A percentile compares a stretch with the other conserved stretches of the same genome.
Evolutionary conservation across 2,113 vertebrate genomes (phyloP).

Genomic region (Larimichthys polyactis): DNA sequence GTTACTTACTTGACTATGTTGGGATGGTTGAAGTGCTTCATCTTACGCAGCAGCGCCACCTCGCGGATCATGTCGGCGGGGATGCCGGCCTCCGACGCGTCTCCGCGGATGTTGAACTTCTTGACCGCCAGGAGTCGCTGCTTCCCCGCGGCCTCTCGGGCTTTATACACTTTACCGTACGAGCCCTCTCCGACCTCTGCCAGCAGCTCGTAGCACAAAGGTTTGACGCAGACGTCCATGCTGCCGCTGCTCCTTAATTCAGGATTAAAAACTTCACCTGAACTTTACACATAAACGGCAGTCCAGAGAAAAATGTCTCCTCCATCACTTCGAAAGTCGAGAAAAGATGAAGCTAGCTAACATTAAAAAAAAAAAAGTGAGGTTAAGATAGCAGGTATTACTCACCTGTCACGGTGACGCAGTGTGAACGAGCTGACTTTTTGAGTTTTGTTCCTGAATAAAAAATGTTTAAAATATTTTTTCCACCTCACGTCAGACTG

Average conservation of each 20-base stretch:
- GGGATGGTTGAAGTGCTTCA: constrained; percentile 81
- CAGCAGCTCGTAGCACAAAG: constrained; percentile 78
- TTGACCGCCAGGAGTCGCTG: constrained; percentile 84
- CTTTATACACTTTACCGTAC: constrained; percentile 84
- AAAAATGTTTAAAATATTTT: too few relatives aligned
- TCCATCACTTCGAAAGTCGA: too few relatives aligned
- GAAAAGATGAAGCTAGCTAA: constrained; percentile 25
- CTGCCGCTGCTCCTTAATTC: background rate
- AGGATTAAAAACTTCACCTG: background rate
- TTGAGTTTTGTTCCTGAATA: too few relatives aligned
- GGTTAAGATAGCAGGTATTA: constrained; percentile 11
- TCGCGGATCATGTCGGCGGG: constrained; percentile 84
- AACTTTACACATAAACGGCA: background rate
- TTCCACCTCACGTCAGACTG: constrained; percentile 32
- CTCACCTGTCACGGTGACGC: too few relatives aligned
- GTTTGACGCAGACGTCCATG: constrained; percentile 59
- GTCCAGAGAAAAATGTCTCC: background rate
- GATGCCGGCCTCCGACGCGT: constrained; percentile 66
- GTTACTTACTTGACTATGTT: constrained; percentile 83
- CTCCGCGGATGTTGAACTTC: constrained; percentile 70
- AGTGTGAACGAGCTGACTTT: background rate
- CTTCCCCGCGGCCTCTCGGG: constrained; percentile 71
- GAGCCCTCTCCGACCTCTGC: constrained; percentile 80
- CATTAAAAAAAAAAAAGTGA: too few relatives aligned
- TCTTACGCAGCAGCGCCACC: constrained; percentile 82